These are phyloP conservation scores for Forficula auricularia DNA, from an alignment of 1,140 invertebrate genomes.

Conservation along the genomic window DNA sequence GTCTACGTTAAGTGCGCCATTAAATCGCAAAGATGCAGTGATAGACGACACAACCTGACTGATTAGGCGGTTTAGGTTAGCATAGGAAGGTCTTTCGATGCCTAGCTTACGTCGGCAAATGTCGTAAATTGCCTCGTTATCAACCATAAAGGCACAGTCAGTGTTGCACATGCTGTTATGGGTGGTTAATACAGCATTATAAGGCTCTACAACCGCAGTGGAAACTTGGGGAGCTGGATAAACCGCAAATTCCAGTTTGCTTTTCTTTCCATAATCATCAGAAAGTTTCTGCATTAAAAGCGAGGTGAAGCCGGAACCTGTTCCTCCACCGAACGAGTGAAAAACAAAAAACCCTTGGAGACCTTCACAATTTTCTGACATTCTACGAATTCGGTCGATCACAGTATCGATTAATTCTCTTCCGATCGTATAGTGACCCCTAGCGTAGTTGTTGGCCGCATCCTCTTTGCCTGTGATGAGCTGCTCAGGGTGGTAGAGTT, in stretches of 20 bases:
- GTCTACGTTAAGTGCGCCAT: conserved; percentile 49
- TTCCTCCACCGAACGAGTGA: conserved; percentile 29
- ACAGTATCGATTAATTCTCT: conserved; percentile 27
- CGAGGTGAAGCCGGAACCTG: too few relatives aligned
- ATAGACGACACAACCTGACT: conserved; percentile 44
- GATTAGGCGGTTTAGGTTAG: conserved; percentile 40
- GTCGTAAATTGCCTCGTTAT: conserved; percentile 69
- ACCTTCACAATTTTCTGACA: conserved; percentile 16
- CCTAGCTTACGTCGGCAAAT: conserved; percentile 42
- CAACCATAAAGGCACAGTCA: conserved; percentile 67
- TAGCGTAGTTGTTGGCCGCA: conserved; percentile 36
- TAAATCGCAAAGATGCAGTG: conserved; percentile 46
- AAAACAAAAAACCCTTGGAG: conserved; percentile 41
- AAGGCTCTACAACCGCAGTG: conserved; percentile 73
- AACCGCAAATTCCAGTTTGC: too few relatives aligned
- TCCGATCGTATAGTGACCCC: conserved; percentile 38
- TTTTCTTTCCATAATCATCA: too few relatives aligned
- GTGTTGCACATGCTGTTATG: conserved; percentile 58
- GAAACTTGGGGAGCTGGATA: conserved; percentile 29
- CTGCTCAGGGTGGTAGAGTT: conserved; percentile 39
- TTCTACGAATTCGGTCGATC: conserved; percentile 13
- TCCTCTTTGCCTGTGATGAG: conserved; percentile 41
- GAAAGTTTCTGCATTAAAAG: too few relatives aligned
- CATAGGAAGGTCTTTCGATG: conserved; percentile 42
- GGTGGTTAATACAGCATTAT: conserved; percentile 63